Percentiles rank a stretch among this genome's conserved stretches.
Conservation (phyloP, 2,888 invertebrate genomes). For the Sepiola atlantica region DNA sequence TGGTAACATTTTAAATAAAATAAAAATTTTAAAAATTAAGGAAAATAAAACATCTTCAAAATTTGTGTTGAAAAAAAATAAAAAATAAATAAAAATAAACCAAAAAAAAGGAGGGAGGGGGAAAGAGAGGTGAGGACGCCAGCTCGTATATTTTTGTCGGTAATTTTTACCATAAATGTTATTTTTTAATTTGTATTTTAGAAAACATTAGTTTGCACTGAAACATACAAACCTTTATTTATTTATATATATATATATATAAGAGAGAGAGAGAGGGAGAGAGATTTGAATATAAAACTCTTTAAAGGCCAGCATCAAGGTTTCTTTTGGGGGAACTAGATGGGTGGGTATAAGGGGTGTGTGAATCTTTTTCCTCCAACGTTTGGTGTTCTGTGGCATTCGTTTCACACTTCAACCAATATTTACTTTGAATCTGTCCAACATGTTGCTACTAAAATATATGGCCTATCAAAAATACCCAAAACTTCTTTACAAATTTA, state of each 20-base stretch:
- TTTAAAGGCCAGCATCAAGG: neutral
- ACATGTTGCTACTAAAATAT: neutral
- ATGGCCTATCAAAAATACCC: neutral
- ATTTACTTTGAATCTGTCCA: conserved; percentile 7
- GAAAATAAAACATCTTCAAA: neutral
- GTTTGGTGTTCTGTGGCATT: neutral
- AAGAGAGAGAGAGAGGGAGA: neutral
- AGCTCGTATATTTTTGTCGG: conserved; percentile 32
- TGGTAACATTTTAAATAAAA: conserved; percentile 23
- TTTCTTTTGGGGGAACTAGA: neutral
- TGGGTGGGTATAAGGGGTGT: neutral
- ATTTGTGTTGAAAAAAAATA: neutral
- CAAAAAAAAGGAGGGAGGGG: neutral
- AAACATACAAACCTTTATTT: neutral
- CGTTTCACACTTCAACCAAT: neutral
- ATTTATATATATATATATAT: conserved; percentile 6
- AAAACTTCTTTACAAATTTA: neutral
- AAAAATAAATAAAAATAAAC: neutral
- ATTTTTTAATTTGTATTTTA: neutral
- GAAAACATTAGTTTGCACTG: conserved; percentile 20
- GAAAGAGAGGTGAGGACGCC: neutral
- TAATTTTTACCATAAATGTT: neutral
- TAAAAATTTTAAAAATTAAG: neutral
- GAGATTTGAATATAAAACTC: neutral
- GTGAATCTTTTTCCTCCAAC: neutral